Evolutionary conservation across 2,113 vertebrate species (phyloP).

Genomic region (Petrocephalus microphthalmus): DNA sequence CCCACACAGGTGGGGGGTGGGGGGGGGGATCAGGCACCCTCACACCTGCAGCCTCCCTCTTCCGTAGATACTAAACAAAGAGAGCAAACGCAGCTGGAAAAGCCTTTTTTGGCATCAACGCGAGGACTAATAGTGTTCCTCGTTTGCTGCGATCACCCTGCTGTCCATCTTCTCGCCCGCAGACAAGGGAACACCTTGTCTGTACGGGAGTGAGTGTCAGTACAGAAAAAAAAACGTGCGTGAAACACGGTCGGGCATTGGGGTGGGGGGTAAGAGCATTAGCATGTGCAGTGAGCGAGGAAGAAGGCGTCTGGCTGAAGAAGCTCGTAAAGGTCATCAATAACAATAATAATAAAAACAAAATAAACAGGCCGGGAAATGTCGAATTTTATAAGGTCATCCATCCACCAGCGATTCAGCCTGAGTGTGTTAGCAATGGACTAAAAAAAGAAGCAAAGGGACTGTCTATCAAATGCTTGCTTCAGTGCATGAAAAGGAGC

Average conservation of each 20-base stretch:
- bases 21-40: background rate
- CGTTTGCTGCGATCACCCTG: background rate
- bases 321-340: background rate
- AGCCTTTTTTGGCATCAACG: background rate
- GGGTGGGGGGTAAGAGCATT: background rate
- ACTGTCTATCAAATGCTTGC: background rate
- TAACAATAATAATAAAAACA: slow-evolving; percentile 7
- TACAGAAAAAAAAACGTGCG: background rate
- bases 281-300: slow-evolving; percentile 13
- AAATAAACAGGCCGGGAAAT: slow-evolving; percentile 5
- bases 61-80: slow-evolving; percentile 1
- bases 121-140: background rate
- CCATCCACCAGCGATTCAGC: background rate
- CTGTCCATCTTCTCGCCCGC: background rate
- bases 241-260: background rate
- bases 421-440: background rate
- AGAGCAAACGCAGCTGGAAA: background rate
- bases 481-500: background rate
- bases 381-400: background rate
- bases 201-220: background rate
- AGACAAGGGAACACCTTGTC: background rate
- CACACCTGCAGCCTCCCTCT: background rate
- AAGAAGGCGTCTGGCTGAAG: background rate
- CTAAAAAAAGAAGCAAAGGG: background rate
- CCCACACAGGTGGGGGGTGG: background rate